Percentiles rank a stretch among this genome's conserved stretches.
Evolutionary conservation across 35 echinoderm and acorn worm species (phyloP).

Genomic region (Stichopus chloronotus): DNA sequence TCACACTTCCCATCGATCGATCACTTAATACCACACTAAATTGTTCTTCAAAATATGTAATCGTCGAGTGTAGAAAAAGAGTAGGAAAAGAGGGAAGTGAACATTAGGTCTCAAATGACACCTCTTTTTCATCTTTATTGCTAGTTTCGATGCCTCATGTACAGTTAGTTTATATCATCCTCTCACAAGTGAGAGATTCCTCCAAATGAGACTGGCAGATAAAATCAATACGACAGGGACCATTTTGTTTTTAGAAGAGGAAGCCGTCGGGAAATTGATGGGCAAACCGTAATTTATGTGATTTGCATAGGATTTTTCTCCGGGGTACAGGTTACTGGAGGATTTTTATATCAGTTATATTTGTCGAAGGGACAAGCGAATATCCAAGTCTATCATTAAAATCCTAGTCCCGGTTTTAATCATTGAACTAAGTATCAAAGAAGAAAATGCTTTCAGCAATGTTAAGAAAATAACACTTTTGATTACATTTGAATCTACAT

Average conservation of each 20-base stretch:
- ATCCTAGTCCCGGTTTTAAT: not conserved
- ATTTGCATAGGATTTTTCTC: conserved; percentile 41
- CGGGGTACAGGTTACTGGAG: not conserved
- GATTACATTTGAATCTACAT: not conserved
- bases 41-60: not conserved
- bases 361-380: conserved; percentile 25
- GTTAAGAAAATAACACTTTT: not conserved
- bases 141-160: not conserved
- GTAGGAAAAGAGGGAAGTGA: not conserved
- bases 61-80: not conserved
- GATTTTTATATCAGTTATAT: conserved; percentile 3
- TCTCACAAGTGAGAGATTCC: conserved; percentile 1
- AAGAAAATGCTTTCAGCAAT: not conserved
- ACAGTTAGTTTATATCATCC: not conserved
- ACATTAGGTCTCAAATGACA: not conserved
- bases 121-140: not conserved
- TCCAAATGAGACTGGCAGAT: conserved; percentile 39
- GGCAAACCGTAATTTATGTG: conserved; percentile 37
- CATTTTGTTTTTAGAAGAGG: conserved; percentile 36
- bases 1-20: not conserved
- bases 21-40: not conserved
- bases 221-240: conserved; percentile 41
- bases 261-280: conserved; percentile 44
- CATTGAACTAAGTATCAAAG: not conserved
- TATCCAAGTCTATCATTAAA: not conserved